Base-by-base conservation (phyloP, 2,797 vertebrate genomes). In the Ctenopoma multispine region DNA sequence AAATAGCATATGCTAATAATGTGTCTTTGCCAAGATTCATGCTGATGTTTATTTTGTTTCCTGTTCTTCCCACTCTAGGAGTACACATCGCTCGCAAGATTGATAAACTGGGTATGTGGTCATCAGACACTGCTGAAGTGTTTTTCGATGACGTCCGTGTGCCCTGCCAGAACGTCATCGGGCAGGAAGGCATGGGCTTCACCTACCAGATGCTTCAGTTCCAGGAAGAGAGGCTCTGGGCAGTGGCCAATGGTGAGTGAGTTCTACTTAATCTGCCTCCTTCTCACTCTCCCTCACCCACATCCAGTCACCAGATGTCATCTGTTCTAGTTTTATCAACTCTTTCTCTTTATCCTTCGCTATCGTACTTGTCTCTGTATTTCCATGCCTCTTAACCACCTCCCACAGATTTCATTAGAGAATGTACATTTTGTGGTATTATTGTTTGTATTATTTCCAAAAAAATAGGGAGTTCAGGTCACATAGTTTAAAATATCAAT, bases 201-300 rank as follows among this genome's bases (percentile, higher is more conserved):
- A 95, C 89, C 0, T 97, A 96, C 63, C 96, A 96, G 90, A 97
- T 97, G 95, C 87, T 97, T 63, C 95, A 97, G 65, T 97, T 98
- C 91, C 95, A 97, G 87, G 95, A 97, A 86, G 95, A 96, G 81
- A 82, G 94, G 12, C 92, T 97, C 54, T 96, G 94, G 94, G 94
- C 56, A 13, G 95, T 81, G 72, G 96, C 95, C 80, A 91, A 63
- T 24, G 31, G 95, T 96, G 93, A 95, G 94, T 90, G 34, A 74
- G 41, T 40, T 5, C 70, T 50, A 18, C 17, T 9, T 0, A 7
- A 11, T 51, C 3, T 29, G 23, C 14, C 14, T n/a, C 5, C 36
- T 24, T 29, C 56, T 31, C 13, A 8, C 13, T 9, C 5, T 23
- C 13, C 7, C 12, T 1, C 7, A 1, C 12, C 11, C 14, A 23